phyloP scores from a whole-genome alignment of 2,888 invertebrate species.

The Elgonia sp. region DNA sequence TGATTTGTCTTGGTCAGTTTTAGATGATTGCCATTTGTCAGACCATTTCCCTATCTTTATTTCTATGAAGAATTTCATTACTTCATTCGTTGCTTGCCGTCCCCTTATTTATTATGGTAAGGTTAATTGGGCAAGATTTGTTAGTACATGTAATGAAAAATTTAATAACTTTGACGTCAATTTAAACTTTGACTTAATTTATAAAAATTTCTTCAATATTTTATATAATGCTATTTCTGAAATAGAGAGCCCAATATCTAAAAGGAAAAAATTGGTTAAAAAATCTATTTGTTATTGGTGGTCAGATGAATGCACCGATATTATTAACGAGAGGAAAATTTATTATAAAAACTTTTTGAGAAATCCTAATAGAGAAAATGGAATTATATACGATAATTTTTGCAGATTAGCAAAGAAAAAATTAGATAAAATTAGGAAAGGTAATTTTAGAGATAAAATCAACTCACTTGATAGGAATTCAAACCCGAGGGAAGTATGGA shows the following conservation, averaged over 20 bases:
- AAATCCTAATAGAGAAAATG: neutral
- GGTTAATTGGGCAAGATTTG: slow-evolving; percentile 2
- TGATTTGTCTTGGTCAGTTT: neutral
- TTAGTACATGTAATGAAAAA: neutral
- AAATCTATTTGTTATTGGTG: slow-evolving; percentile 14
- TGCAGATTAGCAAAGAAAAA: neutral
- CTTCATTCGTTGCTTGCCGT: neutral
- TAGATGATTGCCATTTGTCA: neutral
- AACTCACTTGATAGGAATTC: slow-evolving; percentile 5
- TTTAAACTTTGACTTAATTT: neutral
- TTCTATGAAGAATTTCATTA: neutral
- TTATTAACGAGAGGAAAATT: neutral
- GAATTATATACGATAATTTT: neutral
- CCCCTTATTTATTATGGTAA: slow-evolving; percentile 1
- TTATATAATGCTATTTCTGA: neutral
- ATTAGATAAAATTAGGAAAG: slow-evolving; percentile 2
- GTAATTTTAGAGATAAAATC: neutral
- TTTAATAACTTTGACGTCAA: neutral
- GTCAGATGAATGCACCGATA: neutral
- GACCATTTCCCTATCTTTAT: neutral
- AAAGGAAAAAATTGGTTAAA: neutral
- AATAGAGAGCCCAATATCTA: neutral
- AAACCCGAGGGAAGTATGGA: neutral
- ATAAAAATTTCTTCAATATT: slow-evolving; percentile 3
- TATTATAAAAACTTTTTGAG: neutral